Conservation (phyloP, 1,140 invertebrate genomes). For the Riptortus pedestris region DNA sequence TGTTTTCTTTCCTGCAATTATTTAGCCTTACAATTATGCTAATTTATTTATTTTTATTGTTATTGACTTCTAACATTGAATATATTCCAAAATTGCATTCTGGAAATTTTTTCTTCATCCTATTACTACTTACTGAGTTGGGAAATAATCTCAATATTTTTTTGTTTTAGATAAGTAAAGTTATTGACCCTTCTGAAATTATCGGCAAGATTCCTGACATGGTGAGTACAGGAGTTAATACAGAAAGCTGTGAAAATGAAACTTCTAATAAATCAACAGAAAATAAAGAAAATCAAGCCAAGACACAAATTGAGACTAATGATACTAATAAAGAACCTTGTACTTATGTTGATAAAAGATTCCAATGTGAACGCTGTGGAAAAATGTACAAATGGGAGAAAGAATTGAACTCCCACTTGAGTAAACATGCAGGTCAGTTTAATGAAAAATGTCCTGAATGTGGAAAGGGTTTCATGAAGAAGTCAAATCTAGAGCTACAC, state of each 20-base stretch:
- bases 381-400: neutral
- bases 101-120: too few relatives aligned
- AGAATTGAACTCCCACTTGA: neutral
- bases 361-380: constrained; percentile 6
- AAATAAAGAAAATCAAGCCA: neutral
- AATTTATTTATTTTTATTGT: too few relatives aligned
- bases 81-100: too few relatives aligned
- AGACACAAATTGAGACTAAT: neutral
- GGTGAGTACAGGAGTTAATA: neutral
- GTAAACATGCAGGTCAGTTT: neutral
- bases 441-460: constrained; percentile 1
- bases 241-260: neutral
- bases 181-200: too few relatives aligned
- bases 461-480: constrained; percentile 6
- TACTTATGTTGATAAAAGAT: neutral
- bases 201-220: too few relatives aligned
- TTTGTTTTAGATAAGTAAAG: too few relatives aligned
- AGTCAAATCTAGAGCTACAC: neutral
- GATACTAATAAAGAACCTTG: neutral
- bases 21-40: too few relatives aligned
- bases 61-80: too few relatives aligned
- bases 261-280: too few relatives aligned
- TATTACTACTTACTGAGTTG: too few relatives aligned
- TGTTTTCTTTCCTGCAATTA: too few relatives aligned
- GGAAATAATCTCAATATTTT: too few relatives aligned